Conservation (phyloP, 2,797 vertebrate genomes). For the Delichon dasypus region DNA sequence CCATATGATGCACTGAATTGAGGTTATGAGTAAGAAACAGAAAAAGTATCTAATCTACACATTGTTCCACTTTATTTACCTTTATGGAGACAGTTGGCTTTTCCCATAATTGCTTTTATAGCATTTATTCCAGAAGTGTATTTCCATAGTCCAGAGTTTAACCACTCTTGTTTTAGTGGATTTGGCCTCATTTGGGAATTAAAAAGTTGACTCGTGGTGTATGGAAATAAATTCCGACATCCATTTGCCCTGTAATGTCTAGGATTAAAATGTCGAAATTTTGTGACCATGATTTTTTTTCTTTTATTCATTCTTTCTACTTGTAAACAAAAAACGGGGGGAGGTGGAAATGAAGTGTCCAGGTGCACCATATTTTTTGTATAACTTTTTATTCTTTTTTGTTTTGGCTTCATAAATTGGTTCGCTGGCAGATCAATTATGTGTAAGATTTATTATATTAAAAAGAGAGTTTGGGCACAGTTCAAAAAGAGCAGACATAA, state of each 20-base stretch:
- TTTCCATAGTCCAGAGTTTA: constrained; percentile 79
- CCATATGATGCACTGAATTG: constrained; percentile 94
- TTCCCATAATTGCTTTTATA: constrained; percentile 84
- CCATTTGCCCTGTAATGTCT: constrained; percentile 79
- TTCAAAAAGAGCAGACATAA: constrained; percentile 63
- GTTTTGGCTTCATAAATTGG: constrained; percentile 75
- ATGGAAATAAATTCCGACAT: constrained; percentile 76
- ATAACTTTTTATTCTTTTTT: constrained; percentile 72
- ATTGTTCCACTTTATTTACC: constrained; percentile 82
- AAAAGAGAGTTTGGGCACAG: constrained; percentile 67
- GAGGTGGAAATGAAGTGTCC: background rate
- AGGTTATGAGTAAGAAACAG: constrained; percentile 81
- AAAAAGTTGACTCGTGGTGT: constrained; percentile 76
- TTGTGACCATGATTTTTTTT: constrained; percentile 79
- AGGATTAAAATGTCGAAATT: constrained; percentile 83
- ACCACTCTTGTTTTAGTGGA: constrained; percentile 78
- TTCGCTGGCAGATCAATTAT: constrained; percentile 73
- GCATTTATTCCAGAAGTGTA: constrained; percentile 84
- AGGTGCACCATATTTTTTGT: constrained; percentile 76
- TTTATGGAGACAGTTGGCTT: constrained; percentile 80
- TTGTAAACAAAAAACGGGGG: constrained; percentile 58
- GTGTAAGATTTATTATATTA: constrained; percentile 77
- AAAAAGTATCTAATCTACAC: constrained; percentile 84
- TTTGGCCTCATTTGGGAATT: constrained; percentile 80
- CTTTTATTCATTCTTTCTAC: constrained; percentile 73